A percentile compares a stretch with the other conserved stretches of the same genome.
phyloP scores from a whole-genome alignment of 2,888 invertebrate species.

The Gymnocheta viridis region DNA sequence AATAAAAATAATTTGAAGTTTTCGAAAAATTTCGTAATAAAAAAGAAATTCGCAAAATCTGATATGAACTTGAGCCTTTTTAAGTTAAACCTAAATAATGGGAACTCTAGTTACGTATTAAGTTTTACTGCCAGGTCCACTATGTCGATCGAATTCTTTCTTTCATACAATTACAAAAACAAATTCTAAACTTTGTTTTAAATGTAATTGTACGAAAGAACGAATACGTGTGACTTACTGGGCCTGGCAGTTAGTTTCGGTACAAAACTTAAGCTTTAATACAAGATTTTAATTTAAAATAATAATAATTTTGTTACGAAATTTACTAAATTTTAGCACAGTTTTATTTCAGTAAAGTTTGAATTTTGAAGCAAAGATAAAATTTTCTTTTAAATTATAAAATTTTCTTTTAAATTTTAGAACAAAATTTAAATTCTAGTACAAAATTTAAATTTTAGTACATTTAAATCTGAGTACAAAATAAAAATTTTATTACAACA shows the following conservation, averaged over 20 bases:
- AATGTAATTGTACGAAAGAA: no score
- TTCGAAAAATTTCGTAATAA: no score
- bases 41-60: no score
- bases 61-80: no score
- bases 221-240: no score
- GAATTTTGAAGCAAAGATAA: background rate
- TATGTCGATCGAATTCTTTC: no score
- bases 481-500: background rate
- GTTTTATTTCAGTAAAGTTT: background rate
- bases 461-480: background rate
- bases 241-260: no score
- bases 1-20: no score
- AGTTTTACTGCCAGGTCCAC: no score
- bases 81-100: no score
- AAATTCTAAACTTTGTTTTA: background rate
- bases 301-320: background rate
- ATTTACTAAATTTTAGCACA: background rate
- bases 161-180: no score
- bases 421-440: background rate
- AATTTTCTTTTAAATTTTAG: background rate
- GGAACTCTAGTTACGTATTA: no score
- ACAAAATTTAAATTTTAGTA: background rate
- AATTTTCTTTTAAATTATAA: background rate
- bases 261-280: background rate
- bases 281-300: background rate